Base-by-base conservation (phyloP, 2,888 invertebrate species). In the Aspidiotus destructor region DNA sequence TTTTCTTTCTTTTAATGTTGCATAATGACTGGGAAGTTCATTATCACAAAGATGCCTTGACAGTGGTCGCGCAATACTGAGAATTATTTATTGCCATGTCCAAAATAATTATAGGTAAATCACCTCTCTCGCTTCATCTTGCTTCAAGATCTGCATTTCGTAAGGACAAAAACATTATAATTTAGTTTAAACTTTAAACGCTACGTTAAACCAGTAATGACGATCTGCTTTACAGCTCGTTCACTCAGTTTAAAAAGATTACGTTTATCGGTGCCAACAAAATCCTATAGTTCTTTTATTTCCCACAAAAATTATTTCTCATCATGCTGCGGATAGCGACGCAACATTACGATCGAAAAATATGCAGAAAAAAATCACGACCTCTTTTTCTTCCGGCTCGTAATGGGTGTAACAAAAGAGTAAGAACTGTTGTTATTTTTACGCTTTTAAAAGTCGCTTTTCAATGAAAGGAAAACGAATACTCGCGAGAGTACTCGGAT, bases 61-160 rank as follows among this genome's bases (percentile, higher is more conserved):
- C 58, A 58, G 40, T 58, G 40, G 61, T 41, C 61, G 42, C 62
- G 62, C 63, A 54, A 64, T 41, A 41, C 63, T 54, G 15, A 40
- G 55, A 64, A 64, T 64, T 55, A 64, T 64, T 64, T 64, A 64
- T 64, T 64, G 64, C 64, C 64, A 64, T 57, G 64, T 64, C 64
- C 54, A 64, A 64, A 64, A 64, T 64, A 64, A 64, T 64, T 64
- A 64, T 64, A 54, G 64, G 64, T 64, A 64, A 64, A 64, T 64
- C 64, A 64, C 64, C 64, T 64, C 54, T 60, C 42, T 8, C 58
- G 28, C 40, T 17, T 40, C 42, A 15, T 61, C 41, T 41, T 9
- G 13, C 42, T 41, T 11, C 15, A 13, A n/a, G n/a, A 13, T 61
- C 42, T 61, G 9, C 41, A 13, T 44, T 41, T 61, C 17, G 17